Conservation (phyloP, 2,113 vertebrate species). For the Dasyprocta punctata region DNA sequence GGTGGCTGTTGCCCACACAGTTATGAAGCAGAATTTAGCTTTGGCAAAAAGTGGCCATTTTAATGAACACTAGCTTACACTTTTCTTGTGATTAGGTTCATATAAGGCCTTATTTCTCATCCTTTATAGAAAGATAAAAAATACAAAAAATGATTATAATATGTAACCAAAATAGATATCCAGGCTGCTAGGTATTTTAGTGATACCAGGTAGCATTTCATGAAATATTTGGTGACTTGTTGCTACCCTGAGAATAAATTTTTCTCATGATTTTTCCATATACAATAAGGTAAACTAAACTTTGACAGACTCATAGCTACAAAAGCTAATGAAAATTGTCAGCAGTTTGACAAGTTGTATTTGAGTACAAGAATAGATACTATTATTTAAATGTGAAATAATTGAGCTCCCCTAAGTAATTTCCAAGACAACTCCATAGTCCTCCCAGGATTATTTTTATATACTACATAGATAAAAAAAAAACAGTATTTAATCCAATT, state of each 20-base stretch:
- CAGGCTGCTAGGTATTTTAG: constrained; percentile 42
- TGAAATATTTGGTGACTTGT: constrained; percentile 32
- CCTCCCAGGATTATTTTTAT: neutral
- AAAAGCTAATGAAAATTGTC: neutral
- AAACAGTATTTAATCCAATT: neutral
- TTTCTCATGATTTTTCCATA: neutral
- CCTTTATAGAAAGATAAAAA: constrained; percentile 59
- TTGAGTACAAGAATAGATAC: neutral
- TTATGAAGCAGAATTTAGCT: constrained; percentile 74
- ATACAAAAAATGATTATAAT: constrained; percentile 53
- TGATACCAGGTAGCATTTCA: constrained; percentile 63
- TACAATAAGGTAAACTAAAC: neutral
- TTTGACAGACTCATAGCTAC: neutral
- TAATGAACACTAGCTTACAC: constrained; percentile 68
- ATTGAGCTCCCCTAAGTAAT: neutral
- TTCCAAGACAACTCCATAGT: neutral
- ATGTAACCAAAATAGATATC: constrained; percentile 68
- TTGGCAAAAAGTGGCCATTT: constrained; percentile 62
- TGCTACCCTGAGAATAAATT: neutral
- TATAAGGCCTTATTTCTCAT: constrained; percentile 36
- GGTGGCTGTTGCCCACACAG: constrained; percentile 33
- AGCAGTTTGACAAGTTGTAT: neutral
- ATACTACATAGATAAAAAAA: neutral
- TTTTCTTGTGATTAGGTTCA: constrained; percentile 69
- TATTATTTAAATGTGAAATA: neutral